These are phyloP conservation scores for Polyommatus icarus DNA, from an alignment of 2,888 invertebrate species.

Conservation along the genomic window DNA sequence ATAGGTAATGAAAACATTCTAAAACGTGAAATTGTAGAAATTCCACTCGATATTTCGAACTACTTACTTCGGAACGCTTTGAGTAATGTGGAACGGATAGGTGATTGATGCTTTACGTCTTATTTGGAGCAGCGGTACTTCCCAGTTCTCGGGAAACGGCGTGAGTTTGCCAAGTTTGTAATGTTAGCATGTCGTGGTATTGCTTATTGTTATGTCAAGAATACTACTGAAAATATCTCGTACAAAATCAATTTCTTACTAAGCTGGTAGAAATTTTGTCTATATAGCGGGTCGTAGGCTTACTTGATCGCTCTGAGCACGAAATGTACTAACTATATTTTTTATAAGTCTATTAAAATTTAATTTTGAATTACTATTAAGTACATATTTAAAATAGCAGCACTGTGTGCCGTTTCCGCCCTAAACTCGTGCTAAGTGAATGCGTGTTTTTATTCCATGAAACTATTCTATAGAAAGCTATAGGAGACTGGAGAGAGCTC, in stretches of 20 bases:
- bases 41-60: not conserved
- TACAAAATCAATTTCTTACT: not conserved
- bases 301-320: too few species aligned
- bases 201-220: not conserved
- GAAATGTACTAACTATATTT: too few species aligned
- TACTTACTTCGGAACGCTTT: not conserved
- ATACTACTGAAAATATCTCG: not conserved
- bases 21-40: not conserved
- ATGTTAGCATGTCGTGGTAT: not conserved
- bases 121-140: not conserved
- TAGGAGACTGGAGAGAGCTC: not conserved
- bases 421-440: not conserved
- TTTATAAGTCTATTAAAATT: too few species aligned
- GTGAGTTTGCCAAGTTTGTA: conserved; percentile 13
- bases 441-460: not conserved
- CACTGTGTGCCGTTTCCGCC: not conserved
- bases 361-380: too few species aligned
- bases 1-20: too few species aligned
- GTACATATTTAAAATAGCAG: too few species aligned
- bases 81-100: conserved; percentile 3
- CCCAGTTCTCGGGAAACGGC: not conserved
- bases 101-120: conserved; percentile 5
- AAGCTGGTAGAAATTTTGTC: too few species aligned
- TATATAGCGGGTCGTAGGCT: too few species aligned
- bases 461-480: not conserved